Evolutionary conservation across 1,140 invertebrate genomes (phyloP).

Genomic region (Bombus difficillimus): DNA sequence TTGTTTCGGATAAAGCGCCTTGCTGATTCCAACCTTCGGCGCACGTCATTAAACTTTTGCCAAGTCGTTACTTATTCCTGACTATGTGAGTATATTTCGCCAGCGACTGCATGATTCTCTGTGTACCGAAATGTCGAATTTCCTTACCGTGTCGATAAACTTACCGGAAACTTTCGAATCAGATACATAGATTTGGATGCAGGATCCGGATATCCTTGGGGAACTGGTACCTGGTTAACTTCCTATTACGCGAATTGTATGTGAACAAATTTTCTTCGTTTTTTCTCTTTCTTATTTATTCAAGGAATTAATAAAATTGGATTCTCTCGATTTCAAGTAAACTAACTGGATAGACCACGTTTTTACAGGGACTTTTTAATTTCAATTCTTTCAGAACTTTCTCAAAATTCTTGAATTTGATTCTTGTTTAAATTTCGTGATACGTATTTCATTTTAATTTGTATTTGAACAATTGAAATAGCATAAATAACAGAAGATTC

Average conservation of each 20-base stretch:
- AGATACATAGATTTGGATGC: slow-evolving; percentile 30
- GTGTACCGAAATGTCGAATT: slow-evolving; percentile 46
- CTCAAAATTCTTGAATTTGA: too few species aligned
- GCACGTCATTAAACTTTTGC: slow-evolving; percentile 63
- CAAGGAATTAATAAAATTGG: neutral
- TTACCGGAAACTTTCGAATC: slow-evolving; percentile 62
- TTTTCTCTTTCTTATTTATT: neutral
- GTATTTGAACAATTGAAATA: too few species aligned
- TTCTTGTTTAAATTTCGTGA: neutral
- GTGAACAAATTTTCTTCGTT: slow-evolving; percentile 25
- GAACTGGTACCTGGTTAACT: slow-evolving; percentile 19
- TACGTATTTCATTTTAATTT: too few species aligned
- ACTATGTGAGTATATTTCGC: too few species aligned
- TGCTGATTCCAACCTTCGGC: slow-evolving; percentile 44
- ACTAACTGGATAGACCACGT: neutral
- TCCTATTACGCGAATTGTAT: slow-evolving; percentile 22
- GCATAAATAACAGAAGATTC: too few species aligned
- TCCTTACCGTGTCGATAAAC: slow-evolving; percentile 42
- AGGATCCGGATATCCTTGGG: slow-evolving; percentile 23
- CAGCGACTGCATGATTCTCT: slow-evolving; percentile 1
- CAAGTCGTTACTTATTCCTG: slow-evolving; percentile 28
- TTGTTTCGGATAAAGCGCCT: slow-evolving; percentile 22
- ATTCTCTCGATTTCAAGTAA: neutral
- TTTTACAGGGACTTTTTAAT: neutral
- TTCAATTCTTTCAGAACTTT: too few species aligned